Conservation (phyloP, 37 sponge, comb jelly and placozoan genomes). For the Spongia lamella region DNA sequence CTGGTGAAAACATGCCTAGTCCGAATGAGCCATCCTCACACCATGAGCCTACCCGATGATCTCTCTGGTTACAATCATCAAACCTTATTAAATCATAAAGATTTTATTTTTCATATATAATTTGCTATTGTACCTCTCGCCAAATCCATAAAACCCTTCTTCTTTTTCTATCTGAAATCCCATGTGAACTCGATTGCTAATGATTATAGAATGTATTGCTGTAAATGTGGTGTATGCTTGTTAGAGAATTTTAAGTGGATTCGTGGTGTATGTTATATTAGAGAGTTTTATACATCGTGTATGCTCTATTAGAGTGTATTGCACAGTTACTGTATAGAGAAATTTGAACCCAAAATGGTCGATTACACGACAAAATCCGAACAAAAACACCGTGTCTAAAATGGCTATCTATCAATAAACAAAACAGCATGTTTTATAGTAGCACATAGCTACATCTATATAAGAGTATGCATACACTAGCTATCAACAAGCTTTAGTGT, state of each 20-base stretch:
- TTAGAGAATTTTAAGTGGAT: too few relatives aligned
- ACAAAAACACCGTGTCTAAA: too few relatives aligned
- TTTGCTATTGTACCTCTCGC: constrained; percentile 23
- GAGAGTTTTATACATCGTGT: too few relatives aligned
- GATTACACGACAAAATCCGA: too few relatives aligned
- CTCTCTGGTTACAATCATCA: constrained; percentile 56
- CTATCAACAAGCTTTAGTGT: too few relatives aligned
- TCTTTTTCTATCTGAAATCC: constrained; percentile 46
- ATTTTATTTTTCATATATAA: not conserved
- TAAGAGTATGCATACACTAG: too few relatives aligned
- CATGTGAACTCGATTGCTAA: constrained; percentile 43
- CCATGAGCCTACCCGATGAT: constrained; percentile 61
- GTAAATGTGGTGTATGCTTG: not conserved
- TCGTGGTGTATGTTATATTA: not conserved
- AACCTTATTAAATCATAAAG: constrained; percentile 24
- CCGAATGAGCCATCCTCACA: constrained; percentile 61
- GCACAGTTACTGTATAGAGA: too few relatives aligned
- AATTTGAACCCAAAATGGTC: too few relatives aligned
- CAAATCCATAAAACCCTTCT: constrained; percentile 64
- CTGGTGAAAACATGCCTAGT: constrained; percentile 47
- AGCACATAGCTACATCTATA: too few relatives aligned
- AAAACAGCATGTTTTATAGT: too few relatives aligned
- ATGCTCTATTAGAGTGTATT: too few relatives aligned
- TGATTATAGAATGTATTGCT: not conserved
- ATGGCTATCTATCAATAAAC: too few relatives aligned